phyloP scores from a whole-genome alignment of 1,140 invertebrate species.

The Oppia nitens region DNA sequence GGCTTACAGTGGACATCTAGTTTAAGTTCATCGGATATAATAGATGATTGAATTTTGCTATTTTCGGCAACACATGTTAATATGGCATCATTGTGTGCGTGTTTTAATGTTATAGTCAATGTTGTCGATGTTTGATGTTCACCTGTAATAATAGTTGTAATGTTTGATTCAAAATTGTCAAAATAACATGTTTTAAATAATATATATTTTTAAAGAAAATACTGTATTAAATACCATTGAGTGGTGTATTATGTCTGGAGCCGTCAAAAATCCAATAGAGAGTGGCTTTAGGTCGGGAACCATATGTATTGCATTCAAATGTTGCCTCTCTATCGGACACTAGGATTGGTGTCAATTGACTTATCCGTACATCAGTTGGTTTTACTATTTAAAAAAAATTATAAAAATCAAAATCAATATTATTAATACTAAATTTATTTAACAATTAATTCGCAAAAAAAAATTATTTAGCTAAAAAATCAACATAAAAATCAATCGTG shows the following conservation, averaged over 20 bases:
- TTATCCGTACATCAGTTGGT: conserved; percentile 17
- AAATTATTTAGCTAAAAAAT: too few species aligned
- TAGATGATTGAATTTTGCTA: conserved; percentile 14
- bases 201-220: too few species aligned
- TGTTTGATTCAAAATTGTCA: not conserved
- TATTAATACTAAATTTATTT: too few species aligned
- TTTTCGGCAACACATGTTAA: conserved; percentile 17
- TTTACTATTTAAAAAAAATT: conserved; percentile 14
- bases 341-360: conserved; percentile 14
- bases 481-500: too few species aligned
- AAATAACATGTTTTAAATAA: too few species aligned
- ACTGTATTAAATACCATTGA: conserved; percentile 18
- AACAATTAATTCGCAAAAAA: too few species aligned
- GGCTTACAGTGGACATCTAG: conserved; percentile 19
- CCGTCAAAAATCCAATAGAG: conserved; percentile 20
- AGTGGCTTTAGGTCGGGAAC: conserved; percentile 18
- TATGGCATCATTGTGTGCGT: conserved; percentile 7
- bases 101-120: conserved; percentile 13
- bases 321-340: conserved; percentile 17
- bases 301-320: conserved; percentile 18
- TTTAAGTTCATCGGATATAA: conserved; percentile 9
- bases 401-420: too few species aligned
- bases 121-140: conserved; percentile 17
- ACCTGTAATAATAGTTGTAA: not conserved
- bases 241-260: conserved; percentile 12